These are phyloP conservation scores for Pelagia noctiluca DNA, from an alignment of 30 jellyfish, hydroid and myxozoan species.

Conservation along the genomic window DNA sequence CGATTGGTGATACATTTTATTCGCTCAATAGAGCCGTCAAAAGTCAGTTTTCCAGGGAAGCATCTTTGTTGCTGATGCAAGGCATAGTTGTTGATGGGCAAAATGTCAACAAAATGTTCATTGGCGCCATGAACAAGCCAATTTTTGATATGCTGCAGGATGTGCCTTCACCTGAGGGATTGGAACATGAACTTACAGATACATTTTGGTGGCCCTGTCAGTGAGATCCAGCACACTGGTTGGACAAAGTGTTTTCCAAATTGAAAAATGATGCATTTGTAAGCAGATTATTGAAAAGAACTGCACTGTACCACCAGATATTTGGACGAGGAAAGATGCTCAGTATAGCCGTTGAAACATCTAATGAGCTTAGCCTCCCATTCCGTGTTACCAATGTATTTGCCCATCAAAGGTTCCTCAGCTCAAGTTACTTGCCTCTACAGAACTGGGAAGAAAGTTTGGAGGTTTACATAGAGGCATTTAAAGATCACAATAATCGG, in stretches of 20 bases:
- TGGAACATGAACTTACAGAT: no score
- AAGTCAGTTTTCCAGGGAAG: no score
- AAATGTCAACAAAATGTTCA: no score
- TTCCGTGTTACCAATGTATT: slow-evolving; percentile 39
- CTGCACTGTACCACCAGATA: slow-evolving; percentile 27
- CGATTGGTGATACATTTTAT: no score
- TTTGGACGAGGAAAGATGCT: slow-evolving; percentile 39
- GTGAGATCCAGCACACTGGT: slow-evolving; percentile 48
- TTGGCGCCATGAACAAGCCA: slow-evolving; percentile 36
- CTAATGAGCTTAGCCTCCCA: slow-evolving; percentile 33
- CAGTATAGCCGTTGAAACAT: slow-evolving; percentile 17
- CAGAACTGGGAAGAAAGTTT: slow-evolving; percentile 22
- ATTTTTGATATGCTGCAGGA: background rate
- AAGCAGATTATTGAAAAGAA: slow-evolving; percentile 14
- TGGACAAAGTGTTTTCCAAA: slow-evolving; percentile 33
- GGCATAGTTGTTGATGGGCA: no score
- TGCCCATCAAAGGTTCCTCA: slow-evolving; percentile 46
- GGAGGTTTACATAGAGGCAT: slow-evolving; percentile 42
- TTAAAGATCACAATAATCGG: slow-evolving; percentile 55
- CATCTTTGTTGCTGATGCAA: no score
- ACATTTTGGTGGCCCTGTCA: slow-evolving; percentile 59
- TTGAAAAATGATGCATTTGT: slow-evolving; percentile 15
- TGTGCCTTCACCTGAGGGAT: background rate
- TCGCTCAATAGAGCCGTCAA: no score
- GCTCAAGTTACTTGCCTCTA: slow-evolving; percentile 57